A percentile compares a stretch with the other conserved stretches of the same genome.
Evolutionary conservation across 2,797 vertebrate genomes (phyloP).

Genomic region (Rhynchonycteris naso): DNA sequence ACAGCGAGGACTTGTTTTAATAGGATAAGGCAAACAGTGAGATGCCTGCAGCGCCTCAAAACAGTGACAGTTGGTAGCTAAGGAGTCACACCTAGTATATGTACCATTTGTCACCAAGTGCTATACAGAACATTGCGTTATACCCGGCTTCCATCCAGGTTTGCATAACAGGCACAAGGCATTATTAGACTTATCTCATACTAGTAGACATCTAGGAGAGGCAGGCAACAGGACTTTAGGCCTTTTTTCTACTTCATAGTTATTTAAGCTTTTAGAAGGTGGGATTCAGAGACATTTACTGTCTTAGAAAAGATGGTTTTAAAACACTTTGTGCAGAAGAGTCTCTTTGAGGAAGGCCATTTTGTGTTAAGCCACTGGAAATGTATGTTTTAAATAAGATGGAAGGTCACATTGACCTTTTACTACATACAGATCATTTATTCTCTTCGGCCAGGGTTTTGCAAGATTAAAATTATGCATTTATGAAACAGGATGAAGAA

Average conservation of each 20-base stretch:
- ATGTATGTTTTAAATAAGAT: constrained; percentile 35
- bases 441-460: background rate
- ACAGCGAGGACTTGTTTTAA: background rate
- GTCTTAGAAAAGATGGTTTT: constrained; percentile 5
- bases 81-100: background rate
- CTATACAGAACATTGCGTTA: background rate
- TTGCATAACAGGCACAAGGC: background rate
- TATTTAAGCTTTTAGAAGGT: constrained; percentile 41
- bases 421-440: background rate
- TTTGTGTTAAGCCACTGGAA: background rate
- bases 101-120: background rate
- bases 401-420: background rate
- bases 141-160: background rate
- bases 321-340: background rate
- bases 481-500: background rate
- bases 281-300: background rate
- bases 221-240: background rate
- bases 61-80: background rate
- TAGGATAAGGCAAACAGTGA: background rate
- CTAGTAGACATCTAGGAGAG: background rate
- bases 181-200: background rate
- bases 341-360: constrained; percentile 24
- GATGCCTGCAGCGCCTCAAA: background rate
- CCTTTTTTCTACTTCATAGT: background rate
- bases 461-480: background rate